Base-by-base conservation (phyloP, 2,888 invertebrate genomes). In the Mechanitis messenoides region DNA sequence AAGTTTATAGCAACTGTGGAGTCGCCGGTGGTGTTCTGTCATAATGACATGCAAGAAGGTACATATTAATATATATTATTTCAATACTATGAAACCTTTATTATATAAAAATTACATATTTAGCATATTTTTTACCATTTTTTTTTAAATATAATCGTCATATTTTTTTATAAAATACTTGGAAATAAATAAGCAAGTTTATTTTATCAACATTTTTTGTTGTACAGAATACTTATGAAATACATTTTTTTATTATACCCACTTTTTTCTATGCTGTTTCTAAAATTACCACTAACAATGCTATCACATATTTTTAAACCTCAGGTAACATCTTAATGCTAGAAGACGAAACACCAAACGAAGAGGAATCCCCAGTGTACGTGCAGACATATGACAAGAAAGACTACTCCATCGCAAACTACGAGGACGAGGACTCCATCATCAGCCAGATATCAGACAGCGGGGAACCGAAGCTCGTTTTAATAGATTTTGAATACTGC, bases 41-140 rank as follows among this genome's bases (percentile, higher is more conserved):
- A 98, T 81, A 98, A 98, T 79, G 98, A 98, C 77, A 91, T 98
- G 89, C 98, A 98, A 80, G 97, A 97, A 90, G 98, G 96, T 83
- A 53, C 7, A 11, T 47, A 47, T 46, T 9, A 9, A 47, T 28
- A 45, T 45, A 45, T 45, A 45, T 45, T n/a, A 9, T 45, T 45
- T 20, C 5, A 11, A 47, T 20, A 20, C n/a, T 47, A 47, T 20
- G 6, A 2, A 47, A 20, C 20, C 20, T 20, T 20, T 20, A 20
- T 20, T 20, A 20, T 20, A 20, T 20, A 20, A 20, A 20, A 20
- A 20, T 20, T 1, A 20, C 20, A 20, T 20, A 20, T 20, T 20
- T 35, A 0, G 6, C 3, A 3, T 35, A 5, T 35, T 2, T 35
- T 35, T 35, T 35, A 2, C 6, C 2, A 35, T 35, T 35, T 35